Conservation (phyloP, 2,113 vertebrate genomes). For the Guaruba guarouba region DNA sequence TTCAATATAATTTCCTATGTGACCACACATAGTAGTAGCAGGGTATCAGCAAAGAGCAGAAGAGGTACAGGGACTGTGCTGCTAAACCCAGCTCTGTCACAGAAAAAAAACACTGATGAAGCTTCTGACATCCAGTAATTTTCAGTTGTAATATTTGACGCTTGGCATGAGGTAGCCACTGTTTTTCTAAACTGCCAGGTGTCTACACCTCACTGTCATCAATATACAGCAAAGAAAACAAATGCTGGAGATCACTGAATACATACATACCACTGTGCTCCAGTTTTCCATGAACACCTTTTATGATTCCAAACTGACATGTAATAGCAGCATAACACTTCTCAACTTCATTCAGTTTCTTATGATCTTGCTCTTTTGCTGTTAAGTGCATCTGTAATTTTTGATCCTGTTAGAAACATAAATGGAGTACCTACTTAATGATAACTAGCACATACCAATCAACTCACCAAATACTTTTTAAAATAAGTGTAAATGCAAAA, state of each 20-base stretch:
- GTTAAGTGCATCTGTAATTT: conserved; percentile 83
- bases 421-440: background rate
- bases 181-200: background rate
- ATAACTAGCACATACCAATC: background rate
- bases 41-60: background rate
- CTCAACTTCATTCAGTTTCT: conserved; percentile 87
- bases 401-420: conserved; percentile 80
- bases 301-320: conserved; percentile 81
- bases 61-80: background rate
- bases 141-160: background rate
- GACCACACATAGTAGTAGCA: background rate
- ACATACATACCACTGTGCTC: conserved; percentile 84
- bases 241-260: background rate
- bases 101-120: background rate
- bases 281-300: conserved; percentile 82
- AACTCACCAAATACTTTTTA: background rate
- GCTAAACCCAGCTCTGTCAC: background rate
- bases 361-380: conserved; percentile 86
- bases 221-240: background rate
- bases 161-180: background rate
- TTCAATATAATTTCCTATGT: background rate
- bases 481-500: background rate
- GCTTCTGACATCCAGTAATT: background rate
- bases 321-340: conserved; percentile 81
- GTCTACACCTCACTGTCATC: background rate